Evolutionary conservation across 2,888 invertebrate species (phyloP), one percentile per base, ranked within the genome.

Genomic region (Thymelicus acteon): DNA sequence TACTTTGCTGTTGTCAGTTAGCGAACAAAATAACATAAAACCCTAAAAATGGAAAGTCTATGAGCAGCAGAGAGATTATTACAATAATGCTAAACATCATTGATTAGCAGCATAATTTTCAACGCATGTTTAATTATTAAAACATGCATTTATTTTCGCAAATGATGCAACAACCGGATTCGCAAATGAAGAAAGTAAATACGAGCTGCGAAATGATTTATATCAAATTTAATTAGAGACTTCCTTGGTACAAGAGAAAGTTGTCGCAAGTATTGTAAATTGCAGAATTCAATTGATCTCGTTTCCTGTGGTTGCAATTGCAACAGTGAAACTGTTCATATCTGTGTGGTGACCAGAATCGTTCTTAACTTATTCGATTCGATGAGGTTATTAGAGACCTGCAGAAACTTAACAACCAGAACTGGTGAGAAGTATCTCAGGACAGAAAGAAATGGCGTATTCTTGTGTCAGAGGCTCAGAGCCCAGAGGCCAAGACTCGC

Each of bases 191-290:
- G 67, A 68, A 68, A 68, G 54, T 62, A 15, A 37, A 47, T 62
- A 44, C 61, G 37, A 15, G 57, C 57, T 54, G 15, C 47, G 54
- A 44, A 68, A 47, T 62, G 54, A 62, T 62, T 68, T 54, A 62
- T 57, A 61, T 68, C 62, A 68, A 47, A 68, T 68, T 62, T 68
- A 62, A 68, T 68, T 68, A 68, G 62, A 47, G 62, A 62, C 54
- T 68, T 68, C 68, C 68, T 68, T 15, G 47, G 39, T 52, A 61
- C 52, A 40, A 60, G 54, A 40, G 68, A 68, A 68, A 68, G 68
- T 62, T 68, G 68, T 68, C 67, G 67, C 54, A 68, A 54, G 54
- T 49, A 54, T 61, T 62, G 54, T 68, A 47, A 67, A 67, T 61
- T 49, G 61, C 52, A 67, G 31, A 67, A 61, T 67, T 67, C 67